Conservation (phyloP, 2,113 vertebrate species). For the Brachyhypopomus gauderio region DNA sequence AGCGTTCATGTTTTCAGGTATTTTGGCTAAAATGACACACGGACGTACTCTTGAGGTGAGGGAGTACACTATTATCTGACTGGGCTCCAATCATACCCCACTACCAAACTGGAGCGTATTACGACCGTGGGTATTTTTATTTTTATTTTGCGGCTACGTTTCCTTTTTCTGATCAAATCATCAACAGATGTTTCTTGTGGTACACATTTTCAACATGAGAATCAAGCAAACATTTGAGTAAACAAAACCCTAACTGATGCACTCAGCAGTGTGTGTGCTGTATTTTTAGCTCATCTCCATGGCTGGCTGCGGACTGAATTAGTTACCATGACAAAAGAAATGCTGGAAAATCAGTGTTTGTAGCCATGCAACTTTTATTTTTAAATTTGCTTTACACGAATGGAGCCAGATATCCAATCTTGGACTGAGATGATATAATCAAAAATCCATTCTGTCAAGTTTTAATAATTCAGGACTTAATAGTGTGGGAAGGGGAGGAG, state of each 20-base stretch:
- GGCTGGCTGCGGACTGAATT: not conserved
- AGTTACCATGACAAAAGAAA: slow-evolving; percentile 5
- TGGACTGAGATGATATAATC: slow-evolving; percentile 33
- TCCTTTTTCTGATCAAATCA: too few relatives aligned
- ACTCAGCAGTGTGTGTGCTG: too few relatives aligned
- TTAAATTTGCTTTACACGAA: slow-evolving; percentile 42
- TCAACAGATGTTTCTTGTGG: too few relatives aligned
- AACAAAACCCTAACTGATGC: too few relatives aligned
- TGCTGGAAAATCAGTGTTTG: slow-evolving; percentile 13
- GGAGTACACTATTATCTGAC: too few relatives aligned
- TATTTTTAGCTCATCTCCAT: not conserved
- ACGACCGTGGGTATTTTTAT: too few relatives aligned
- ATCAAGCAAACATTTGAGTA: not conserved
- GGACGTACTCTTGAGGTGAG: not conserved
- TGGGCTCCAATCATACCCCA: too few relatives aligned
- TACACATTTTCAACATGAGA: not conserved
- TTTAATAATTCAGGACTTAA: slow-evolving; percentile 79
- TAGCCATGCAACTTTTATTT: slow-evolving; percentile 21
- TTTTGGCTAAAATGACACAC: slow-evolving; percentile 28
- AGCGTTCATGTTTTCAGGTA: slow-evolving; percentile 18
- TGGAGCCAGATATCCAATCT: slow-evolving; percentile 41
- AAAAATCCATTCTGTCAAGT: slow-evolving; percentile 53
- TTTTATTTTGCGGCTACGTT: too few relatives aligned
- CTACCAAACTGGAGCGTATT: too few relatives aligned
- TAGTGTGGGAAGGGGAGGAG: slow-evolving; percentile 69